Evolutionary conservation across 1,140 invertebrate species (phyloP).

Genomic region (Formica selysi): DNA sequence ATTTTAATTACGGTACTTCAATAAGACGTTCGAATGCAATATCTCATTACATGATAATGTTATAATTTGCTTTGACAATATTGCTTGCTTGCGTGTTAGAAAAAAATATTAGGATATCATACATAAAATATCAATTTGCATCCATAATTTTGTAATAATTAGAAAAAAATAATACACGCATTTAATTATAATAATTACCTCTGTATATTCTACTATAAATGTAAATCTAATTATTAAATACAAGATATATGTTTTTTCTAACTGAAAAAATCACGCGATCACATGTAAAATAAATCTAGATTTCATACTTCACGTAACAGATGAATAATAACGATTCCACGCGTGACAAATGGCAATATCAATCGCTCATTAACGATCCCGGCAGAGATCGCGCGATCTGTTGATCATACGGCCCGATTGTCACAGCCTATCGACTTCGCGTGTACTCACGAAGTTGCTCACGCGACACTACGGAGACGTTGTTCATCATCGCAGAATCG

Average conservation of each 20-base stretch:
- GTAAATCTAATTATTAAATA: background rate
- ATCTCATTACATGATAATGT: background rate
- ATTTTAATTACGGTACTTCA: background rate
- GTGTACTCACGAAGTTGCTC: slow-evolving; percentile 43
- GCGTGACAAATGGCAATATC: slow-evolving; percentile 18
- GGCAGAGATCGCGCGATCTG: slow-evolving; percentile 15
- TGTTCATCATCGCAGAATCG: slow-evolving; percentile 20
- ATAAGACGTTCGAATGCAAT: slow-evolving; percentile 8
- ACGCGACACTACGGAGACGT: slow-evolving; percentile 14
- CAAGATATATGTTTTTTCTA: background rate
- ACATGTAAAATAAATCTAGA: background rate
- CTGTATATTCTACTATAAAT: background rate
- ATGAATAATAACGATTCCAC: background rate
- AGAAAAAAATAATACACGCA: background rate
- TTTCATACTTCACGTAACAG: background rate
- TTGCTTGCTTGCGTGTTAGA: background rate
- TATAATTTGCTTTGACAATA: background rate
- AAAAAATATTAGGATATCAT: background rate
- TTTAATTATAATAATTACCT: background rate
- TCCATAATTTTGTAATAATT: background rate
- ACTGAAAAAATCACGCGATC: background rate
- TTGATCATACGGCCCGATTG: slow-evolving; percentile 5
- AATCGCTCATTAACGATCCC: slow-evolving; percentile 24
- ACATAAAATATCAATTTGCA: background rate
- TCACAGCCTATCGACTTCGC: slow-evolving; percentile 17